These are phyloP conservation scores for Channa argus DNA, from an alignment of 2,113 vertebrate genomes.

Conservation along the genomic window DNA sequence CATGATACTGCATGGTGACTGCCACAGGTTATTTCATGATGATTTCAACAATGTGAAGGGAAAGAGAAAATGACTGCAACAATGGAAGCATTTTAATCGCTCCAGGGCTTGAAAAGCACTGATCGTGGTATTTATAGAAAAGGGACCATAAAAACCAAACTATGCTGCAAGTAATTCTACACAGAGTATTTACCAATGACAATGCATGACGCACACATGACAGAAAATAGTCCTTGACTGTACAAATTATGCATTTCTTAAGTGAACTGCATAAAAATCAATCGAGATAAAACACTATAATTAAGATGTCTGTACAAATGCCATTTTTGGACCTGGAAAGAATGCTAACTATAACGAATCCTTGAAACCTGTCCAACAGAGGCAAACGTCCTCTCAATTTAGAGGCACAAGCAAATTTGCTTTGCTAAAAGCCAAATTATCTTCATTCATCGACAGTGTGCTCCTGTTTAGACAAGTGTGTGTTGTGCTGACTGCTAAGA, in stretches of 20 bases:
- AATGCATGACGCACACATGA: not conserved
- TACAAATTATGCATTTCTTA: not conserved
- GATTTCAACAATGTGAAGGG: conserved; percentile 14
- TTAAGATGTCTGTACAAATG: not conserved
- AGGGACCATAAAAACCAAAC: conserved; percentile 55
- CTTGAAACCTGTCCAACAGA: conserved; percentile 16
- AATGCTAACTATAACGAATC: conserved; percentile 22
- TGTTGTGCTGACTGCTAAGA: conserved; percentile 69
- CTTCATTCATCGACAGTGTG: conserved; percentile 67
- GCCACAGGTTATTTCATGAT: conserved; percentile 58
- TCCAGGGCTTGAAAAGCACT: conserved; percentile 52
- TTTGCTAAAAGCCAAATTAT: conserved; percentile 76
- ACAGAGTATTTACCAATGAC: conserved; percentile 32
- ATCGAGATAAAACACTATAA: conserved; percentile 5
- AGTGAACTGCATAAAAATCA: not conserved
- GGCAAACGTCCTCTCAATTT: conserved; percentile 27
- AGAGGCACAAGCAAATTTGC: conserved; percentile 52
- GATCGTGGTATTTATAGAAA: conserved; percentile 53
- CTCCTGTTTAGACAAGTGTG: conserved; percentile 75
- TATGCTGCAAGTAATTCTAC: conserved; percentile 29
- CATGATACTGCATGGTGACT: conserved; percentile 59
- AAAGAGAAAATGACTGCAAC: conserved; percentile 36
- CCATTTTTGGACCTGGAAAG: not conserved
- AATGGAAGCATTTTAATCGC: conserved; percentile 56
- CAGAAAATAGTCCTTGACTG: not conserved